Conservation (phyloP, 2,113 vertebrate species). For the Carassius gibelio region DNA sequence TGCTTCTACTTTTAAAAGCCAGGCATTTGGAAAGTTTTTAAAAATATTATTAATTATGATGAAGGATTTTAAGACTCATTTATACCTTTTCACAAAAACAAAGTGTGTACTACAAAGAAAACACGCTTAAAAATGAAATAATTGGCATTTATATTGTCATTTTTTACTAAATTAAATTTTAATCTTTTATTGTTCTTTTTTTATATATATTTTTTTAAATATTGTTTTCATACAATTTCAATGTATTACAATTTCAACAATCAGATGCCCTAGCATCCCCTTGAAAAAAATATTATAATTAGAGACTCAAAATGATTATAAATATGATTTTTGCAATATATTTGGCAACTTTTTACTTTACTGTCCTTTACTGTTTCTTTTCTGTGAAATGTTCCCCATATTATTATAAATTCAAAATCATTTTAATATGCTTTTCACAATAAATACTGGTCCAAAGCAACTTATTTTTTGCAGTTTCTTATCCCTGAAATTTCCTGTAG, state of each 20-base stretch:
- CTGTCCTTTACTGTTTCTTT: neutral
- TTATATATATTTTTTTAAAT: too few relatives aligned
- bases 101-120: neutral
- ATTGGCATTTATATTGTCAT: neutral
- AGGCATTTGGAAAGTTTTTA: neutral
- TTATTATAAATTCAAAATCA: too few relatives aligned
- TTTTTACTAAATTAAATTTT: neutral
- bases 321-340: neutral
- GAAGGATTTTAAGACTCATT: neutral
- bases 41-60: neutral
- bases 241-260: too few relatives aligned
- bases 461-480: too few relatives aligned
- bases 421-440: too few relatives aligned
- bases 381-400: neutral
- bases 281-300: neutral
- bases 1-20: neutral
- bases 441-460: too few relatives aligned
- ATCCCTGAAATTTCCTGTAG: too few relatives aligned
- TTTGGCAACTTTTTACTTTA: neutral
- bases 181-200: too few relatives aligned
- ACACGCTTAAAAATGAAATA: neutral
- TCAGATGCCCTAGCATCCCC: too few relatives aligned
- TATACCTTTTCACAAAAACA: neutral
- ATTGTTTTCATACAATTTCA: too few relatives aligned
- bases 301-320: neutral